Evolutionary conservation across 2,113 vertebrate species (phyloP).

Genomic region (Megaptera novaeangliae): DNA sequence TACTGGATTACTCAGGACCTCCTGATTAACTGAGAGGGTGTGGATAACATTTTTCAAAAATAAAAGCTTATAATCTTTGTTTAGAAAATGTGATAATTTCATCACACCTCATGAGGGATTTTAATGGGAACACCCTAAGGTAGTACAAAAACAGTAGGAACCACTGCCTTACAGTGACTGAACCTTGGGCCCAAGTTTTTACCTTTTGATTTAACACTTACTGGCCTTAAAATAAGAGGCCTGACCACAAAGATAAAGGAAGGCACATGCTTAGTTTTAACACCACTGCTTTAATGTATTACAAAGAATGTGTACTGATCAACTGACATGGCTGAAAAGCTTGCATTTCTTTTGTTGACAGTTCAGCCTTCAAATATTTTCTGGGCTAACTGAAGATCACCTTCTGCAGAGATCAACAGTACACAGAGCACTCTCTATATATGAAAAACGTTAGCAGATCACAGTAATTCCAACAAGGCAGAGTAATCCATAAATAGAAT

Average conservation of each 20-base stretch:
- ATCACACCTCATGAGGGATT: not conserved
- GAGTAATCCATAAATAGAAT: not conserved
- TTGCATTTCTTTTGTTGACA: not conserved
- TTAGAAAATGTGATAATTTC: constrained; percentile 1
- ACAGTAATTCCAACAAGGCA: constrained; percentile 3
- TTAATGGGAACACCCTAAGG: not conserved
- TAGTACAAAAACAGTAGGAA: not conserved
- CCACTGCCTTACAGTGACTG: not conserved
- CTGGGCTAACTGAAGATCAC: not conserved
- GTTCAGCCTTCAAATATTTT: constrained; percentile 1
- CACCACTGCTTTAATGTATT: not conserved
- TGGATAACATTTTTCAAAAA: not conserved
- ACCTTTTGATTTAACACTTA: not conserved
- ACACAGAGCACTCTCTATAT: not conserved
- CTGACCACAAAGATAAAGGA: not conserved
- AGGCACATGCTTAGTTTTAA: not conserved
- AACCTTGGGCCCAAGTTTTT: not conserved
- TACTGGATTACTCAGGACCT: not conserved
- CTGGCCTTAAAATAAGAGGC: not conserved
- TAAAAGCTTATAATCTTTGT: not conserved
- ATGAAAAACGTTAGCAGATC: not conserved
- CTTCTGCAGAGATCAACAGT: not conserved
- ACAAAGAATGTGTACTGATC: not conserved
- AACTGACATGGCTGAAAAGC: not conserved
- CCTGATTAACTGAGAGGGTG: not conserved